These are phyloP conservation scores for Hemitrygon akajei DNA, from an alignment of 2,797 vertebrate species.

Conservation along the genomic window DNA sequence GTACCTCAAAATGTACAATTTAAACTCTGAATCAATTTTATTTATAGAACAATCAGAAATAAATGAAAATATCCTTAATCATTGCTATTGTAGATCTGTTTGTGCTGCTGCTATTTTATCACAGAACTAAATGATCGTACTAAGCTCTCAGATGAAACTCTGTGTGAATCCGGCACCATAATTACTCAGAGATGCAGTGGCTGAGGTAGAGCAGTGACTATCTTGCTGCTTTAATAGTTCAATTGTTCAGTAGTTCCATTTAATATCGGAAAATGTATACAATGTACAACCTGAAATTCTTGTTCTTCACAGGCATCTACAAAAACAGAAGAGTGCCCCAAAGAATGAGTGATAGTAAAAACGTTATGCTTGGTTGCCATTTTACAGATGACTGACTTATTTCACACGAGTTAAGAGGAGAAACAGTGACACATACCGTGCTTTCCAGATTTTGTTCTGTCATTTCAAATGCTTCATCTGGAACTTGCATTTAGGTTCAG, in stretches of 20 bases:
- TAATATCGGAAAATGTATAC: no score
- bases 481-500: background rate
- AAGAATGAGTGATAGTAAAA: no score
- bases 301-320: no score
- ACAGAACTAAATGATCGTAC: background rate
- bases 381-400: background rate
- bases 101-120: background rate
- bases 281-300: no score
- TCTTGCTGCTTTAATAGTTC: no score
- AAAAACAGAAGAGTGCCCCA: no score
- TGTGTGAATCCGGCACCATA: background rate
- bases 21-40: background rate
- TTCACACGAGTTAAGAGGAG: background rate
- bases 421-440: background rate
- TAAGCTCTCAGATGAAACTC: background rate
- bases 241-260: no score
- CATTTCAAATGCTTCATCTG: background rate
- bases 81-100: background rate
- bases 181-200: background rate
- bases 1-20: background rate
- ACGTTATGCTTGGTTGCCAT: background rate
- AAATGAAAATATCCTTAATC: background rate
- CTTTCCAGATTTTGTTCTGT: background rate
- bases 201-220: background rate
- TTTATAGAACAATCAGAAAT: background rate